Conservation (phyloP, 2,797 vertebrate species). For the Tangara arthus region DNA sequence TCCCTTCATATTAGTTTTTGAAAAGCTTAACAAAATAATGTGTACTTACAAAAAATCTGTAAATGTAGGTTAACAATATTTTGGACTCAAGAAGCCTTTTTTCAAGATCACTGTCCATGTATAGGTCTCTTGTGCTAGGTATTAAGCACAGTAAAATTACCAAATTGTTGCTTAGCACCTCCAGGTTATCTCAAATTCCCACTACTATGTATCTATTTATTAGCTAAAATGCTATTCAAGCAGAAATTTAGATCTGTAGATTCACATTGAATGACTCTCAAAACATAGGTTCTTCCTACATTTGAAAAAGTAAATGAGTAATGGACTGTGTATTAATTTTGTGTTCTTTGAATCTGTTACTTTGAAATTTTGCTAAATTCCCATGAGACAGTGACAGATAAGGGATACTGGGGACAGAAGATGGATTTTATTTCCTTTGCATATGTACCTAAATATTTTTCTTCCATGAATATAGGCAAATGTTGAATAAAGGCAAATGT, state of each 20-base stretch:
- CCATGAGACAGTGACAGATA: neutral
- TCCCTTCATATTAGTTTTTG: constrained; percentile 2
- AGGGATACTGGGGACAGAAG: neutral
- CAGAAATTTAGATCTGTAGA: neutral
- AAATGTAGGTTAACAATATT: constrained; percentile 13
- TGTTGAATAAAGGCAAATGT: neutral
- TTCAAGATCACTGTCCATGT: neutral
- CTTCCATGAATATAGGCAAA: neutral
- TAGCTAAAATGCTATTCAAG: neutral
- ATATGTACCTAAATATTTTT: neutral
- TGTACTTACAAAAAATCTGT: neutral
- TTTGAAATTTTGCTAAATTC: neutral
- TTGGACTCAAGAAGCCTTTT: neutral
- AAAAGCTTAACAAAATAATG: constrained; percentile 20
- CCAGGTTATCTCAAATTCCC: neutral
- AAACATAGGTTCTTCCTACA: neutral
- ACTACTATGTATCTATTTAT: neutral
- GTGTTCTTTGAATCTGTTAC: neutral
- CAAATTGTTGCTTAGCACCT: neutral
- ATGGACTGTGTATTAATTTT: neutral
- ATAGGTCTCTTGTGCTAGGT: neutral
- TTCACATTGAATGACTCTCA: neutral
- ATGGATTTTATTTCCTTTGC: neutral
- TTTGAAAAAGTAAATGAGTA: neutral
- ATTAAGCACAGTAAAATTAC: neutral